Conservation (phyloP, 2,113 vertebrate species). For the Castor canadensis region DNA sequence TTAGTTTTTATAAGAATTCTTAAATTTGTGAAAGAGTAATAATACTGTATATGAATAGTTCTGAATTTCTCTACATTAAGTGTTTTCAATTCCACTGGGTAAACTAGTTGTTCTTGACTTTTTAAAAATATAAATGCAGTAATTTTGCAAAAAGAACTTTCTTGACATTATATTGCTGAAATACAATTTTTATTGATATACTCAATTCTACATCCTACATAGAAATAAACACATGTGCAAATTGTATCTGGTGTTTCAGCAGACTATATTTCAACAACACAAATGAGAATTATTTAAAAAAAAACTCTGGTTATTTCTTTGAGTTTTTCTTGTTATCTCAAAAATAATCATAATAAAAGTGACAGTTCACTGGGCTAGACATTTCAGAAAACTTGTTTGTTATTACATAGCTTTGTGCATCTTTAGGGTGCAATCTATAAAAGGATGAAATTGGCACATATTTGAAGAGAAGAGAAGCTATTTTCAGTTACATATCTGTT, state of each 20-base stretch:
- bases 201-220: constrained; percentile 61
- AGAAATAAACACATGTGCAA: constrained; percentile 63
- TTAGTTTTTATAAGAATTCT: constrained; percentile 26
- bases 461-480: constrained; percentile 18
- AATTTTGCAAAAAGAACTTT: constrained; percentile 65
- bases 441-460: constrained; percentile 20
- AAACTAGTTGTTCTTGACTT: constrained; percentile 5
- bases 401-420: neutral
- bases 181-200: constrained; percentile 75
- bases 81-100: neutral
- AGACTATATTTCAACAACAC: constrained; percentile 55
- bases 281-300: constrained; percentile 20
- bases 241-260: constrained; percentile 63
- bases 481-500: constrained; percentile 27
- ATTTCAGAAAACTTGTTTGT: neutral
- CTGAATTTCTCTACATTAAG: neutral
- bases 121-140: constrained; percentile 47
- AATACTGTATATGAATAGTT: neutral
- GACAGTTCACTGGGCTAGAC: neutral
- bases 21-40: neutral
- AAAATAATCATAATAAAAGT: constrained; percentile 17
- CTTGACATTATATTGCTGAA: constrained; percentile 71
- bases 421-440: neutral
- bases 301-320: neutral
- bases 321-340: neutral